Evolutionary conservation across 2,113 vertebrate genomes (phyloP), one percentile per base, ranked within the genome.

Genomic region (Tachycineta bicolor): DNA sequence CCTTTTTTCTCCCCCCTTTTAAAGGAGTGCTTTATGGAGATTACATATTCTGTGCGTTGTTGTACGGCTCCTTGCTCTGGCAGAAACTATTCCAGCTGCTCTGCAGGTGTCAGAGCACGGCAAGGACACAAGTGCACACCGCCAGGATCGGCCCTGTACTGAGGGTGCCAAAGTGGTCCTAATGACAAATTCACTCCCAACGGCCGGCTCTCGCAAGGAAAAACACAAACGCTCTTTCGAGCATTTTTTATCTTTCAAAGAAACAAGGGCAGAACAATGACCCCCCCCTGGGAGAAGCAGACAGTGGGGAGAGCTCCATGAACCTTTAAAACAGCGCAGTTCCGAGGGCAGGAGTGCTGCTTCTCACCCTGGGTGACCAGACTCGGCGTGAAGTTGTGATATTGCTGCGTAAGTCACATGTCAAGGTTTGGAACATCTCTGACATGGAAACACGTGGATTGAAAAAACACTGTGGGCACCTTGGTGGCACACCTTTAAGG

Each of bases 151-250:
- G 63, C 14, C 33, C 5, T 1, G 31, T 0, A 5, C 11, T 2
- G 28, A 68, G 33, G 28, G 11, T 71, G 74, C n/a, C 4, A 0
- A 34, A n/a, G 44, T 6, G 59, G 6, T 88, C 39, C 89, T 89
- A 31, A 3, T 0, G 5, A 22, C 1, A 2, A 13, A 53, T 25
- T 46, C 3, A 4, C 58, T 63, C 22, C 75, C 55, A 1, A 14
- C 23, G 22, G 31, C 89, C 14, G 39, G 6, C 39, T 58, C 33
- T 29, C 47, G 22, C 39, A 29, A 52, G 34, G 14, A 49, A 64
- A 34, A 52, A 15, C 11, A 41, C 22, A 37, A 49, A 81, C 26
- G 7, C 41, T 74, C 47, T 37, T 74, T 74, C 14, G 43, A 79
- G 34, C 3, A 21, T 19, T 68, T 70, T 37, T 31, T 18, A 10